A percentile compares a stretch with the other conserved stretches of the same genome.
phyloP scores from a whole-genome alignment of 2,797 vertebrate genomes.

The Phataginus tricuspis region DNA sequence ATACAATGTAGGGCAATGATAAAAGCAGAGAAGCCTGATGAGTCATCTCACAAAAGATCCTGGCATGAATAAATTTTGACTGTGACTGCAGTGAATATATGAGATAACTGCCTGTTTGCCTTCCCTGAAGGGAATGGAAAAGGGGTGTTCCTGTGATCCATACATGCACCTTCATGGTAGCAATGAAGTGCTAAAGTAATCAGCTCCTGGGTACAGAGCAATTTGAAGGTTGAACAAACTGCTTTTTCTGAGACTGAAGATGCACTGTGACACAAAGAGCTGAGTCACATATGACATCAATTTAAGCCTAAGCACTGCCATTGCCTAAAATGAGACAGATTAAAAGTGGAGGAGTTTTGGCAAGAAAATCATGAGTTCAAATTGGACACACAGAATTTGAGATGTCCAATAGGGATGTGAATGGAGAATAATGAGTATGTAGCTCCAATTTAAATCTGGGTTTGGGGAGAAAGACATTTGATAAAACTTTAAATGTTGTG shows the following conservation, averaged over 20 bases:
- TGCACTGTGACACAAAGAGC: not conserved
- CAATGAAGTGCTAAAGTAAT: not conserved
- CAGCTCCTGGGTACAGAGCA: not conserved
- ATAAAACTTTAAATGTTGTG: not conserved
- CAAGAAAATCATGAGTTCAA: not conserved
- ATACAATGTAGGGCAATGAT: not conserved
- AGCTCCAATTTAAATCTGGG: not conserved
- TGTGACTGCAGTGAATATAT: too few species aligned
- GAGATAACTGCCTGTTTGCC: too few species aligned
- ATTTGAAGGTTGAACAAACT: not conserved
- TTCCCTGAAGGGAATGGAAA: too few species aligned
- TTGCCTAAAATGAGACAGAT: not conserved
- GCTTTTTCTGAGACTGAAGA: not conserved
- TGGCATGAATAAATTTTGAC: too few species aligned
- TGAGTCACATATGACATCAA: not conserved
- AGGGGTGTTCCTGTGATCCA: not conserved
- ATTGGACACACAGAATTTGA: accelerated
- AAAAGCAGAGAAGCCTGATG: not conserved
- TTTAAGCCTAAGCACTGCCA: not conserved
- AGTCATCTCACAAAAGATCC: too few species aligned
- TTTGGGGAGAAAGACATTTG: not conserved
- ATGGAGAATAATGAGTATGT: not conserved
- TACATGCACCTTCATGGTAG: not conserved
- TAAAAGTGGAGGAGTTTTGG: not conserved
- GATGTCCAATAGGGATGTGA: not conserved